Evolutionary conservation across 1,140 invertebrate species (phyloP), one percentile per base, ranked within the genome.

Genomic region (Zelostemma sp.): DNA sequence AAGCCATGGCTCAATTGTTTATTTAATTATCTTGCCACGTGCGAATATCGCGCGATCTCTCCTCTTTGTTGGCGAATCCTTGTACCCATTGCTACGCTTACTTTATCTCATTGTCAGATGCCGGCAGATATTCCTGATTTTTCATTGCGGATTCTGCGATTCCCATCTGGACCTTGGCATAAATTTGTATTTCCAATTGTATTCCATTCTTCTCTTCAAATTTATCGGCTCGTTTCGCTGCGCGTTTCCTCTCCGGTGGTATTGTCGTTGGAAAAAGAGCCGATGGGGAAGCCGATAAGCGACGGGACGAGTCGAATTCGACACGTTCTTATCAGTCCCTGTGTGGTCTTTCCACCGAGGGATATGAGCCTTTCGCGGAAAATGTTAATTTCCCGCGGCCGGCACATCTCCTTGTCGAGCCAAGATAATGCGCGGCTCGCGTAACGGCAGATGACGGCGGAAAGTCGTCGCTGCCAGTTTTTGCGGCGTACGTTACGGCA

Each of bases 21-120:
- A 33, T 65, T 70, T 70, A 70, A 70, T 70, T 65, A 65, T 58
- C 53, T 58, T 47, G 43, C 64, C 67, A 65, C 68, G 68, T 62
- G 61, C 57, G 68, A 65, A 65, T 70, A 70, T 70, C 68, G 47
- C 47, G 40, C 57, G 61, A 70, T 70, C 68, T 70, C 58, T 3
- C 61, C 68, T 65, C 61, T 65, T 70, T 65, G 68, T 70, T 65
- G 58, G 48, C 47, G 53, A 33, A 69, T 69, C 68, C 68, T 70
- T 65, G 68, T 70, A 57, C 68, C 61, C 68, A 62, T 65, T 70
- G 68, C 68, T 70, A 70, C 68, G 68, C 68, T 70, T 71, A 71
- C 68, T 66, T 71, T 71, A 71, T 71, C 68, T 71, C 68, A 71
- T 71, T 71, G 62, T 71, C 62, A 65, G 68, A 71, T 66, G 68